phyloP scores from a whole-genome alignment of 2,113 vertebrate species.

The Scopus umbretta region DNA sequence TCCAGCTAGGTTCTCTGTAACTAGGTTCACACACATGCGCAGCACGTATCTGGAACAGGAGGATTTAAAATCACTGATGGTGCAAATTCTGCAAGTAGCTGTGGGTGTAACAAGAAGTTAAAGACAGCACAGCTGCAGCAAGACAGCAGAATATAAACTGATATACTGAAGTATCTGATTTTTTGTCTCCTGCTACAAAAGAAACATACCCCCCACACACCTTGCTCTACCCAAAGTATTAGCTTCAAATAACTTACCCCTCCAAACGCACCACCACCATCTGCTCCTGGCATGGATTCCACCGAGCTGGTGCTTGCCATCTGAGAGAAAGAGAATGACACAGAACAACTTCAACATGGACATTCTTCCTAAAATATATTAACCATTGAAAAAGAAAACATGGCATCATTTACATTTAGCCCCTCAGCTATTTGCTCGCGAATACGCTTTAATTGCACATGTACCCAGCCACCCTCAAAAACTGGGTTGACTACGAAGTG shows the following conservation, averaged over 20 bases:
- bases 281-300: constrained; percentile 52
- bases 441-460: rapidly evolving
- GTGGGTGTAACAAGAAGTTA: background rate
- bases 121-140: background rate
- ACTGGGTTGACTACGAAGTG: background rate
- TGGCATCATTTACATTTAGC: background rate
- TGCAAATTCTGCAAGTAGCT: background rate
- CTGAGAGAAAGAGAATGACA: constrained; percentile 39
- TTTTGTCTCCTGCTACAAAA: background rate
- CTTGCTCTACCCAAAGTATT: background rate
- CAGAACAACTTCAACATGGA: background rate
- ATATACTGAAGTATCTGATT: background rate
- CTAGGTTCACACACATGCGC: background rate
- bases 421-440: background rate
- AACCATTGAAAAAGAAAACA: background rate
- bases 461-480: background rate
- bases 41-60: background rate
- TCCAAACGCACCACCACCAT: constrained; percentile 27
- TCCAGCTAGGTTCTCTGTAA: too few relatives aligned
- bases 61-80: background rate
- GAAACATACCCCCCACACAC: background rate
- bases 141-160: background rate
- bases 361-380: background rate
- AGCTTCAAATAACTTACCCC: constrained; percentile 63
- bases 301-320: constrained; percentile 30